phyloP scores from a whole-genome alignment of 2,797 vertebrate species.

The Pachyuromys duprasi region DNA sequence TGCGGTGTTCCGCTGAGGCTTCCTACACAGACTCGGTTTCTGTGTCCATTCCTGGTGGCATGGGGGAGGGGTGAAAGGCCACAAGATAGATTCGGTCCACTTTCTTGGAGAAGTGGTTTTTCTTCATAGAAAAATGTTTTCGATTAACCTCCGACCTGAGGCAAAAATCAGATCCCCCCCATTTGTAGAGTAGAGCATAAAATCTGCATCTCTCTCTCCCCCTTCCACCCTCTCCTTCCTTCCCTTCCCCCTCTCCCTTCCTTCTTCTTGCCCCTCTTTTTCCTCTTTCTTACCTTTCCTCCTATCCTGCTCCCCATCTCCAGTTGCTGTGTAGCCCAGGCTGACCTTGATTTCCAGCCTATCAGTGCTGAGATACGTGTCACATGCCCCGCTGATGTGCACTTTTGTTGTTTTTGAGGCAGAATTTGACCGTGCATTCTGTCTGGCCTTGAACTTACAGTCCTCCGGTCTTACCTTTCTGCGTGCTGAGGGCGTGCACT shows the following conservation, averaged over 20 bases:
- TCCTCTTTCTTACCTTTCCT: background rate
- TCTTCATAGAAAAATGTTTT: conserved; percentile 45
- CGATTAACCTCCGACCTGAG: background rate
- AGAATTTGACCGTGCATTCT: background rate
- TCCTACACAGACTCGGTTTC: background rate
- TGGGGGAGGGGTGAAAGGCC: background rate
- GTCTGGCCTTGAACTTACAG: background rate
- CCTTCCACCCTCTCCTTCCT: background rate
- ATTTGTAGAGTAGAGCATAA: background rate
- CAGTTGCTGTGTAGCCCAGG: background rate
- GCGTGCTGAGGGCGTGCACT: background rate
- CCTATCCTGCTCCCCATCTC: background rate
- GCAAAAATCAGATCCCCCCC: background rate
- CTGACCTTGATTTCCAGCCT: background rate
- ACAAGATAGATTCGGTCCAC: background rate
- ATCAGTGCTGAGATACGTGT: background rate
- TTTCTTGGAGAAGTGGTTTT: background rate
- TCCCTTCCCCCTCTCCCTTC: background rate
- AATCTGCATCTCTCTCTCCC: background rate
- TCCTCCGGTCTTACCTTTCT: too few species aligned
- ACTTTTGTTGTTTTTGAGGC: background rate
- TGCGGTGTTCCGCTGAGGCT: background rate
- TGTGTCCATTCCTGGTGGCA: background rate
- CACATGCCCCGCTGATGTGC: background rate
- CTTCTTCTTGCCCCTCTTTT: too few species aligned